Base-by-base conservation (phyloP, 2,113 vertebrate genomes). In the Triplophysa siluroides region DNA sequence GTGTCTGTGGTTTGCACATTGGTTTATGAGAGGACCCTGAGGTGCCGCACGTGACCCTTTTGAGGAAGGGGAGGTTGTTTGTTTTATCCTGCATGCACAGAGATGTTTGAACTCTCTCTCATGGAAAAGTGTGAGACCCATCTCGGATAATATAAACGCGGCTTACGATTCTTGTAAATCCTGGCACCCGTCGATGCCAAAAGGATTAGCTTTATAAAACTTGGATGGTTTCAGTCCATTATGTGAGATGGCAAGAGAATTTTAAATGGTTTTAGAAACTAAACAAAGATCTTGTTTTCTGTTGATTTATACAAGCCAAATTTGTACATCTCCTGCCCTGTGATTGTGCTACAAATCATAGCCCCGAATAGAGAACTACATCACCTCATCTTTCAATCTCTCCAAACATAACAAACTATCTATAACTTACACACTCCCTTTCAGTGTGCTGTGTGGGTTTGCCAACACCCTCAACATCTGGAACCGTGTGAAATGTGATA, bases 401-500 rank as follows among this genome's bases (percentile, higher is more conserved):
- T 38, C 8, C 6, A 7, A 12, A 71, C 54, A 47, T 72, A 26
- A 21, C 69, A 33, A 21, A 54, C 43, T 45, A 72, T 8, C 23
- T 8, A 76, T 38, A 79, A 45, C 50, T 65, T 54, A 54, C 33
- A 65, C 60, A 19, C 43, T 78, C 38, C 24, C 29, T 26, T 29
- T 64, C 24, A 24, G 14, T 66, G 41, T 38, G 29, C 10, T 75
- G 56, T 78, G 43, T 64, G 45, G 65, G 38, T 12, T 11, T n/a
- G 50, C 71, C 45, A 60, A 26, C 52, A 66, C 64, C 54, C 61
- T 64, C 54, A 77, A 80, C 84, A 73, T 86, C 86, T 81, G 84
- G 84, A 78, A 79, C 12, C 13, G 33, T 82, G 81, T 84, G 84
- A 87, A 86, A 83, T 54, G 10, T 0, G 54, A 84, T 76, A 69